Percentiles rank a stretch among this genome's conserved stretches.
phyloP scores from a whole-genome alignment of 2,113 vertebrate genomes.

The Trematocara variabile region DNA sequence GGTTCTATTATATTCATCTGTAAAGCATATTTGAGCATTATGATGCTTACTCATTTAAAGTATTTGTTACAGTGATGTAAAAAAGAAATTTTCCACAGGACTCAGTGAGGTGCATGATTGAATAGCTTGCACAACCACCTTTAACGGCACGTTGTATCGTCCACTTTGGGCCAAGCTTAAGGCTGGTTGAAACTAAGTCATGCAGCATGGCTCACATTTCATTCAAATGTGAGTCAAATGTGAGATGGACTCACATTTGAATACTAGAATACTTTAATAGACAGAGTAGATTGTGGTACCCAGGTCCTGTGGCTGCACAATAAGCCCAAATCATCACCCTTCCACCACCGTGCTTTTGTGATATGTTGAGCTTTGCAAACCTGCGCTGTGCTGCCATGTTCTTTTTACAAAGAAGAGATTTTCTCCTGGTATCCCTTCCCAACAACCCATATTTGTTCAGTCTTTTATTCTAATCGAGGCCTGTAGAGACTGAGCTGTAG shows the following conservation, averaged over 20 bases:
- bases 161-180: too few species aligned
- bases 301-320: neutral
- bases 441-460: neutral
- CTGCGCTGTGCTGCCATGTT: accelerated
- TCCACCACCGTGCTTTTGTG: neutral
- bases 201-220: neutral
- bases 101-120: too few species aligned
- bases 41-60: too few species aligned
- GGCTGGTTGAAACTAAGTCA: neutral
- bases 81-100: too few species aligned
- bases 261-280: neutral
- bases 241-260: neutral
- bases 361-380: neutral
- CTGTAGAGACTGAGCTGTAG: neutral
- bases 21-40: too few species aligned
- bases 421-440: neutral
- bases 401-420: neutral
- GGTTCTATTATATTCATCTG: too few species aligned
- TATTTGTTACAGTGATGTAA: too few species aligned
- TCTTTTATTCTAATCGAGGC: neutral
- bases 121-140: too few species aligned
- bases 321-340: neutral
- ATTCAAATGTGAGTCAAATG: neutral
- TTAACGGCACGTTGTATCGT: too few species aligned
- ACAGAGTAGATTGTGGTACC: accelerated